Conservation (phyloP, 92 coral and sea anemone species). For the Actinernus sp. region DNA sequence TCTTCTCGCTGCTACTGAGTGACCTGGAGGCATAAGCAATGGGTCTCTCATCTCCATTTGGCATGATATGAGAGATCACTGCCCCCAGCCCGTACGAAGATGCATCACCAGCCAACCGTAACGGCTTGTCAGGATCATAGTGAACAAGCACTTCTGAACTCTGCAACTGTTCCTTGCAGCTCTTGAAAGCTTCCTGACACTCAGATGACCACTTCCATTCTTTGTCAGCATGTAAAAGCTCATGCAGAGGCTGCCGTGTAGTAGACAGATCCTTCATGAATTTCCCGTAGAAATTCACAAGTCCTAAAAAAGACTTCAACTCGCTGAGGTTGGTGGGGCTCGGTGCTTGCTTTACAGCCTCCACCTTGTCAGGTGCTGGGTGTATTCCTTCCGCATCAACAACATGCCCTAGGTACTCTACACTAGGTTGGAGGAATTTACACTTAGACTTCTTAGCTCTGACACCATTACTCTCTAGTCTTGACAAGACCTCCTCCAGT, state of each 20-base stretch:
- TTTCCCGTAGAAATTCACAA: slow-evolving; percentile 1
- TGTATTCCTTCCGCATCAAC: no score
- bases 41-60: slow-evolving; percentile 34
- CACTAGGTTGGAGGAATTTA: no score
- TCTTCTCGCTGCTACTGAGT: slow-evolving; percentile 26
- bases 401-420: no score
- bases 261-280: slow-evolving; percentile 14
- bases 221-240: slow-evolving; percentile 27
- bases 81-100: slow-evolving; percentile 44
- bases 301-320: no score
- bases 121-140: slow-evolving; percentile 23
- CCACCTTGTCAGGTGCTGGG: no score
- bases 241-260: slow-evolving; percentile 12
- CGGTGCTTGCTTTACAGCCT: no score
- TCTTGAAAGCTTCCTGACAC: slow-evolving; percentile 14
- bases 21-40: slow-evolving; percentile 49
- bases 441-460: no score
- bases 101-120: slow-evolving; percentile 52
- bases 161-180: no score
- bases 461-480: no score
- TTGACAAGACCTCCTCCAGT: no score
- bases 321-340: no score
- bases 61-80: slow-evolving; percentile 48
- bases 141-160: slow-evolving; percentile 30
- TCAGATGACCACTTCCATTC: slow-evolving; percentile 1